Base-by-base conservation (phyloP, 2,797 vertebrate genomes). In the Melanotaenia parkinsoni region DNA sequence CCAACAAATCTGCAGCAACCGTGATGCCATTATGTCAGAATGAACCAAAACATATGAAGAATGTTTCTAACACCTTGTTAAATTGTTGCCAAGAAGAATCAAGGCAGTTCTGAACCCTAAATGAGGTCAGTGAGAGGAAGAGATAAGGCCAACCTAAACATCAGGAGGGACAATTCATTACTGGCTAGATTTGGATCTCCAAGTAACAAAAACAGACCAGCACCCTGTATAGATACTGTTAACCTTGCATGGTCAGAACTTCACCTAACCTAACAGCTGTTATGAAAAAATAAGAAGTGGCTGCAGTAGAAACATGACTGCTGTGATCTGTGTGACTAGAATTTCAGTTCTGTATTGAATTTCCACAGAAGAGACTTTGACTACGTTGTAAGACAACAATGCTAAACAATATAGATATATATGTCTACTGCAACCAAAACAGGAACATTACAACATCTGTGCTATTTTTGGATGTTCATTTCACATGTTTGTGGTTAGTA, bases 281-380 rank as follows among this genome's bases (percentile, higher is more conserved):
- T 32, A 32, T 65, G 8, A 26, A 53, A 28, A 50, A 14, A 71
- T 77, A 83, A 76, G 74, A 85, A 84, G 81, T 85, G 79, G 58
- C 66, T 3, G 54, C 32, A 70, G 35, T 6, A 32, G 24, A 70
- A 68, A 66, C 74, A 86, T 7, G 11, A 67, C 20, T 32, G 20
- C 8, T 66, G 13, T 10, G 5, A 70, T 61, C 60, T 76, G 13
- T 32, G 76, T 69, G 63, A 71, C 61, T 24, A 33, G 28, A 5
- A 57, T 87, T 70, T 91, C 86, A 81, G 68, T 89, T 91, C 85
- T 71, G 1, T 0, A 3, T 81, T 70, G 13, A n/a, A 43, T 85
- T 88, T 85, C 83, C 82, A 70, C 20, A 20, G 30, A 59, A 35
- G 40, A 24, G 16, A 58, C 16, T 22, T 14, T 43, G 7, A 18